These are phyloP conservation scores for Hippocampus kuda DNA, from an alignment of 2,797 vertebrate species.

Conservation along the genomic window DNA sequence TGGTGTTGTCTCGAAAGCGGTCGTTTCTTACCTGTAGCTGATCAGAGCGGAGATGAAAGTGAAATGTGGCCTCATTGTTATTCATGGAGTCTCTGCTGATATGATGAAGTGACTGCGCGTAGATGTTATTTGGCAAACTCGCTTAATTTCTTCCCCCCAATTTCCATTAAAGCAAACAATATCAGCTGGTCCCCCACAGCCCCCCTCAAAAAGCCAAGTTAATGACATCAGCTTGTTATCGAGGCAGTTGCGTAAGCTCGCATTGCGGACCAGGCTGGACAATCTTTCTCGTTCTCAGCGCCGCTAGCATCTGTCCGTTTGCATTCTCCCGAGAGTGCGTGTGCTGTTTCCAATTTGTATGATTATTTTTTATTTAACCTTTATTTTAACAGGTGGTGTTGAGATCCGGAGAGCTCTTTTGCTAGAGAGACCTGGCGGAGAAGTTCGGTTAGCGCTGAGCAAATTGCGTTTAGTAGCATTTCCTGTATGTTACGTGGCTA, in stretches of 20 bases:
- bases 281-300: background rate
- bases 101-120: slow-evolving; percentile 39
- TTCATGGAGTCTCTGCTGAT: slow-evolving; percentile 47
- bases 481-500: too few species aligned
- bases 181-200: too few species aligned
- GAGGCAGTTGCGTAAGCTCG: too few species aligned
- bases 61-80: slow-evolving; percentile 51
- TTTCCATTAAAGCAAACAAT: background rate
- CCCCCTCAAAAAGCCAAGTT: background rate
- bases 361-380: too few species aligned
- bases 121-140: slow-evolving; percentile 55
- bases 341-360: too few species aligned
- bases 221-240: background rate
- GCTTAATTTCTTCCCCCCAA: slow-evolving; percentile 9
- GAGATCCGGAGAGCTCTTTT: too few species aligned
- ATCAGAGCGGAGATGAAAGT: slow-evolving; percentile 45
- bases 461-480: too few species aligned
- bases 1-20: slow-evolving; percentile 6
- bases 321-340: too few species aligned
- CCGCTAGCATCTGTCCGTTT: background rate
- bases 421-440: too few species aligned
- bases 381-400: too few species aligned
- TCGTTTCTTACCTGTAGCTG: slow-evolving; percentile 10
- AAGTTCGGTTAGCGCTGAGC: too few species aligned
- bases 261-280: too few species aligned